phyloP scores from a whole-genome alignment of 1,140 invertebrate genomes.

The Ericerus pela region DNA sequence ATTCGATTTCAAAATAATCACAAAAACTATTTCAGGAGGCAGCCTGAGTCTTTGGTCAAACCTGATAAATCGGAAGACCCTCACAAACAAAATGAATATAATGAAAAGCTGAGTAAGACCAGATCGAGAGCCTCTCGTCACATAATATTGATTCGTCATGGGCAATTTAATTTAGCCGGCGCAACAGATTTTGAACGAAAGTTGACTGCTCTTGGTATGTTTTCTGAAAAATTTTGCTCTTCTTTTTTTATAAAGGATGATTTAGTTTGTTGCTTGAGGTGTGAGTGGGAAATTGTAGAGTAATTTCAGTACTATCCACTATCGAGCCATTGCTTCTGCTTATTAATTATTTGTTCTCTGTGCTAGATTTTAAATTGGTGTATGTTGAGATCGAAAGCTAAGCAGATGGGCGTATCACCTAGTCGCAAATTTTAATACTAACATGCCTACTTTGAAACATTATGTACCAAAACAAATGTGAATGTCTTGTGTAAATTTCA shows the following conservation, averaged over 20 bases:
- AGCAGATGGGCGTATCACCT: no score
- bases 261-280: background rate
- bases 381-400: no score
- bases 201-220: constrained; percentile 60
- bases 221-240: no score
- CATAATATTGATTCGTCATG: constrained; percentile 83
- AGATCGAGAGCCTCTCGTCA: constrained; percentile 61
- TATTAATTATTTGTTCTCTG: background rate
- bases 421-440: no score
- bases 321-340: background rate
- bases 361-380: no score
- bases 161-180: constrained; percentile 73
- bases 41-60: constrained; percentile 52
- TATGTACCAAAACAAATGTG: no score
- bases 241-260: no score
- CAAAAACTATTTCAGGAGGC: constrained; percentile 40
- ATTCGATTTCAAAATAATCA: background rate
- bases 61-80: constrained; percentile 37
- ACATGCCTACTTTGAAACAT: no score
- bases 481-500: no score
- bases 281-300: background rate
- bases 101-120: constrained; percentile 20
- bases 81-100: constrained; percentile 41
- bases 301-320: background rate
- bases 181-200: constrained; percentile 53